Conservation (phyloP, 64 coral and sea anemone genomes). For the Platygyra sinensis region DNA sequence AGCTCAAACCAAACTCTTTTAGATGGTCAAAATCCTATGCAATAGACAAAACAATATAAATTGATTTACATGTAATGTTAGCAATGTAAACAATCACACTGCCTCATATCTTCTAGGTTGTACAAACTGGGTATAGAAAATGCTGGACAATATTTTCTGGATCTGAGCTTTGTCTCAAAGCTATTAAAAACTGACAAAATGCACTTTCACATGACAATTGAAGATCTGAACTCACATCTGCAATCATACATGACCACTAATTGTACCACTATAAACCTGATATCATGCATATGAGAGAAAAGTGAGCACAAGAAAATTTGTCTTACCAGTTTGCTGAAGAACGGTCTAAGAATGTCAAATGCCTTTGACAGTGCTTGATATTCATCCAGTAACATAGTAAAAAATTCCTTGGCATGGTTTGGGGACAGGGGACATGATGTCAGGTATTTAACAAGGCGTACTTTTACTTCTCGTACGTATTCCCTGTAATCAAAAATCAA, state of each 20-base stretch:
- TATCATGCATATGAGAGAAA: background rate
- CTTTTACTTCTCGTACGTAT: conserved; percentile 65
- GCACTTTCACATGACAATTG: no score
- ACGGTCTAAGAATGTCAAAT: conserved; percentile 61
- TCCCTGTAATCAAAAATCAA: conserved; percentile 26
- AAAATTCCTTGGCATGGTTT: conserved; percentile 66
- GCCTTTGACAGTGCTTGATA: conserved; percentile 74
- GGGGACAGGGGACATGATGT: conserved; percentile 65
- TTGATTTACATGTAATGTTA: background rate
- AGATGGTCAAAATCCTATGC: conserved; percentile 74
- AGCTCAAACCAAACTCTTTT: conserved; percentile 60
- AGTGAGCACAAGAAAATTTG: background rate
- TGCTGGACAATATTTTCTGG: no score
- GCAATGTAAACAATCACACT: background rate
- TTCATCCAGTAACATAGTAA: conserved; percentile 81
- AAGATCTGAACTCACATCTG: no score
- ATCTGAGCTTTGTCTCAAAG: no score
- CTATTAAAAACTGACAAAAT: no score
- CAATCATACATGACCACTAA: background rate
- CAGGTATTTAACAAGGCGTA: conserved; percentile 64
- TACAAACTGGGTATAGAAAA: no score
- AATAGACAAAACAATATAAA: background rate
- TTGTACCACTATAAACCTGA: background rate
- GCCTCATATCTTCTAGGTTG: no score
- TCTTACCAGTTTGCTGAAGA: conserved; percentile 69